Evolutionary conservation across 2,888 invertebrate genomes (phyloP).

Genomic region (Oscheius sp.): DNA sequence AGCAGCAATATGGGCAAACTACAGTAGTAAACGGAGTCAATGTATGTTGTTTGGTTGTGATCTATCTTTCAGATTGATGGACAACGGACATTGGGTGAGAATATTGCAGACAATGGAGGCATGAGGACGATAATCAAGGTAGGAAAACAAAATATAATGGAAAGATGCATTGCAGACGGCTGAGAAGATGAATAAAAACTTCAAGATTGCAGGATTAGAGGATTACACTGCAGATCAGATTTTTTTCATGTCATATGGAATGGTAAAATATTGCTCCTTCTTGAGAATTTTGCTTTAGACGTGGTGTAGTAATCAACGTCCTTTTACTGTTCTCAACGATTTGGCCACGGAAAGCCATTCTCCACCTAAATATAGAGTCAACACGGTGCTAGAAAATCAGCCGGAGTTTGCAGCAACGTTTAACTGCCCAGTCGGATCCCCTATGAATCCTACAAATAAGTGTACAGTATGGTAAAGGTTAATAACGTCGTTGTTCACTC

Average conservation of each 20-base stretch:
- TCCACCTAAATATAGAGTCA: constrained; percentile 27
- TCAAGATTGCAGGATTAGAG: constrained; percentile 9
- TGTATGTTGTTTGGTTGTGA: neutral
- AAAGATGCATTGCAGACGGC: neutral
- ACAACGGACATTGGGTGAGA: constrained; percentile 26
- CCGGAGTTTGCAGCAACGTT: constrained; percentile 29
- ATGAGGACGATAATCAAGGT: constrained; percentile 25
- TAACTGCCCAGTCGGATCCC: constrained; percentile 17
- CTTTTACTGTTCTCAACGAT: constrained; percentile 1
- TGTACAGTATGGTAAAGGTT: constrained; percentile 31
- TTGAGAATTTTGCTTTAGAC: constrained; percentile 9
- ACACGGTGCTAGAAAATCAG: constrained; percentile 29
- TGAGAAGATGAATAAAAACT: neutral
- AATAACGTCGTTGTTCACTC: neutral
- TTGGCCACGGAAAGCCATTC: constrained; percentile 22
- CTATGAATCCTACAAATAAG: constrained; percentile 26
- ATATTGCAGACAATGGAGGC: constrained; percentile 36
- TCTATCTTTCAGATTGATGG: constrained; percentile 24
- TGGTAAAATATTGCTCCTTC: constrained; percentile 8
- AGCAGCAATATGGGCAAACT: constrained; percentile 19
- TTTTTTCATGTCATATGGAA: constrained; percentile 31
- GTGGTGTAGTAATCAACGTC: constrained; percentile 28
- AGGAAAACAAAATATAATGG: neutral
- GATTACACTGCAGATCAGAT: constrained; percentile 23
- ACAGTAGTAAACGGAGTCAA: constrained; percentile 3